Evolutionary conservation across 2,888 invertebrate genomes (phyloP).

Genomic region (Ichneumoninae sp.): DNA sequence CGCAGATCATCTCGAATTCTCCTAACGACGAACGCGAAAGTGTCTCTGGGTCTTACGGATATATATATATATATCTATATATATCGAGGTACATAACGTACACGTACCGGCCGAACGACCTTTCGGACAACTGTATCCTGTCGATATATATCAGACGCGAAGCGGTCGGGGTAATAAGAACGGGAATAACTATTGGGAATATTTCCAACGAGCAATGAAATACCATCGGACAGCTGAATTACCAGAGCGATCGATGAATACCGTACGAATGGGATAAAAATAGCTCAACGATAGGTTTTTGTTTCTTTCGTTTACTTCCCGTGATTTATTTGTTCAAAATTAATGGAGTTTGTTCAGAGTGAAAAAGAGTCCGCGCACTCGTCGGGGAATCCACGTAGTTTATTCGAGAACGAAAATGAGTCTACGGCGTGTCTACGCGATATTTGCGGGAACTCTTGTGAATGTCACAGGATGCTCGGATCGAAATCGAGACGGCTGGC

Average conservation of each 20-base stretch:
- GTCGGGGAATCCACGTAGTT: conserved; percentile 17
- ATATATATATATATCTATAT: background rate
- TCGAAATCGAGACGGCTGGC: conserved; percentile 59
- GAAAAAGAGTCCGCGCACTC: background rate
- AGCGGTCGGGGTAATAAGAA: conserved; percentile 2
- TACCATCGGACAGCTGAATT: conserved; percentile 37
- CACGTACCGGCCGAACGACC: background rate
- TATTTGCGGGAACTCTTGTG: conserved; percentile 41
- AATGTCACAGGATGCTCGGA: conserved; percentile 33
- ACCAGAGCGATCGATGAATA: conserved; percentile 10
- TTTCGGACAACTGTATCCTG: background rate
- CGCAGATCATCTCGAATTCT: conserved; percentile 36
- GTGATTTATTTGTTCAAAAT: conserved; percentile 28
- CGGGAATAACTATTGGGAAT: background rate
- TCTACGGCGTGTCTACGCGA: conserved; percentile 56
- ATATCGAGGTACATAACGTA: background rate
- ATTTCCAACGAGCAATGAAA: background rate
- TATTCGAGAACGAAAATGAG: conserved; percentile 44
- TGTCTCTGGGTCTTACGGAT: background rate
- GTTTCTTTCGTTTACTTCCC: background rate
- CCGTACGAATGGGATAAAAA: conserved; percentile 32
- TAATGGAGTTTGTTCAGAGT: conserved; percentile 25
- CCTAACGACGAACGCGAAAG: conserved; percentile 8
- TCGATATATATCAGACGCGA: conserved; percentile 1
- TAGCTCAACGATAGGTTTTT: conserved; percentile 18